A percentile compares a stretch with the other conserved stretches of the same genome.
These are phyloP conservation scores for Euproctis similis DNA, from an alignment of 2,888 invertebrate genomes.

Conservation along the genomic window DNA sequence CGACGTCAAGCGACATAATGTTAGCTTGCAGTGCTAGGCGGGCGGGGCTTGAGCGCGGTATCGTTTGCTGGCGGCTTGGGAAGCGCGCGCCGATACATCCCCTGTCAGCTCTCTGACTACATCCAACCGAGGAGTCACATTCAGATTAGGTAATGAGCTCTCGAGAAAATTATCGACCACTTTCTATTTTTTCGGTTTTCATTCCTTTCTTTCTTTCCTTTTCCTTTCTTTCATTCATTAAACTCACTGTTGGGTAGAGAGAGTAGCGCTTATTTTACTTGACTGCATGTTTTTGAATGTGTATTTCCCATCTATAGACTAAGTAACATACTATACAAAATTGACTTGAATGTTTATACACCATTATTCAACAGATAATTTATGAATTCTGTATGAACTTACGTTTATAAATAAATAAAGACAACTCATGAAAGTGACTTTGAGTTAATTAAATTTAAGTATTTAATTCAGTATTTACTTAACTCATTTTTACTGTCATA, in stretches of 20 bases:
- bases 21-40: constrained; percentile 33
- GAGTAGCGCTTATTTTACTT: no score
- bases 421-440: constrained; percentile 3
- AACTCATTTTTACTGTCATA: no score
- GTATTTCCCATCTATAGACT: neutral
- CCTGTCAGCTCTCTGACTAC: constrained; percentile 20
- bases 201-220: neutral
- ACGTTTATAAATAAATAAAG: constrained; percentile 2
- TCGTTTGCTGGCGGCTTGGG: constrained; percentile 12
- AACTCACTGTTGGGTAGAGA: no score
- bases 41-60: constrained; percentile 38
- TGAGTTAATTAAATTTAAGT: constrained; percentile 11
- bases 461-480: constrained; percentile 37
- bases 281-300: no score
- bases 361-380: no score
- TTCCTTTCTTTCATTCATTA: constrained; percentile 1
- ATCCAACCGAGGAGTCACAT: constrained; percentile 17
- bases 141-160: constrained; percentile 22
- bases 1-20: constrained; percentile 49
- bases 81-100: constrained; percentile 53
- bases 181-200: neutral
- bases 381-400: no score
- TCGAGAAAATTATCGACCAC: constrained; percentile 26
- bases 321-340: no score
- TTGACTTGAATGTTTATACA: no score